Conservation (phyloP, 2,888 invertebrate species). For the Mesorhabditis spiculigera region DNA sequence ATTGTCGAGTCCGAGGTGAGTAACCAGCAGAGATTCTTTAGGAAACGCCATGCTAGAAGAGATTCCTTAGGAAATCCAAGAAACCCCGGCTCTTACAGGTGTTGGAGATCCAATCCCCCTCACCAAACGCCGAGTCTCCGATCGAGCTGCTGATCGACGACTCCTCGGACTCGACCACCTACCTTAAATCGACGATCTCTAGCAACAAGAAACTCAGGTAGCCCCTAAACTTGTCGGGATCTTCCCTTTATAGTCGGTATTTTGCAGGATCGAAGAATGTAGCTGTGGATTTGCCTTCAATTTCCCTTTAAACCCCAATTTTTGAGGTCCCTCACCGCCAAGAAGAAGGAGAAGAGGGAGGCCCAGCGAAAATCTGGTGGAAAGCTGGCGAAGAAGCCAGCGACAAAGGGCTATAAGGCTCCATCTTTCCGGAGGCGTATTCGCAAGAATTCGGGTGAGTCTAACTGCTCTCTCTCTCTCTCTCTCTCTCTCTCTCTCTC, state of each 20-base stretch:
- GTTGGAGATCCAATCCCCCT: background rate
- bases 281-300: no score
- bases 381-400: background rate
- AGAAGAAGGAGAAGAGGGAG: no score
- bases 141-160: background rate
- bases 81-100: background rate
- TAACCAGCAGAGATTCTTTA: background rate
- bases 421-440: background rate
- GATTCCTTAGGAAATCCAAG: background rate
- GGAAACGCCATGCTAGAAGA: background rate
- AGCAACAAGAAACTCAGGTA: no score
- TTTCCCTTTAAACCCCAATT: no score
- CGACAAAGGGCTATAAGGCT: background rate
- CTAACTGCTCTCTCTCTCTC: no score
- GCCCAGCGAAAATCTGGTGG: no score
- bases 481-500: no score
- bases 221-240: no score
- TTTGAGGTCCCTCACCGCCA: no score
- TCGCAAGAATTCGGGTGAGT: background rate
- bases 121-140: background rate
- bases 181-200: conserved; percentile 13
- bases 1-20: conserved; percentile 3
- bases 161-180: background rate
- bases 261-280: no score
- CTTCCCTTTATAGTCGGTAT: no score